Evolutionary conservation across 2,113 vertebrate genomes (phyloP).

Genomic region (Lophius piscatorius): DNA sequence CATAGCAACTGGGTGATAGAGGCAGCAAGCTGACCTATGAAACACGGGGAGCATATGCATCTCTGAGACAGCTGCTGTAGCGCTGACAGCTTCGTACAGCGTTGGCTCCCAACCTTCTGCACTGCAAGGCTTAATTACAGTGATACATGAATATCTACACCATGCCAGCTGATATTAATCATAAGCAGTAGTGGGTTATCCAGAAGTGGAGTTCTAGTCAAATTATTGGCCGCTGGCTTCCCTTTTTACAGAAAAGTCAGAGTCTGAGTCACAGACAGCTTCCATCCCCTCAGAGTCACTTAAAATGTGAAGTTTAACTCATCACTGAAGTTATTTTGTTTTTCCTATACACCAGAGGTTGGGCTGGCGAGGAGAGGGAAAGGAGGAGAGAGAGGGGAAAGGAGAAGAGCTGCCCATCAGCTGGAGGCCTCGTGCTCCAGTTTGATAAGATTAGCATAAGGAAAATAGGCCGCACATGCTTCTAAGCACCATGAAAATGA

Average conservation of each 20-base stretch:
- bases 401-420: constrained; percentile 56
- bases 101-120: constrained; percentile 27
- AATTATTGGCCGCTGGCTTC: constrained; percentile 8
- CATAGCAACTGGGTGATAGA: constrained; percentile 71
- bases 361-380: neutral
- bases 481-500: constrained; percentile 55
- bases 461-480: constrained; percentile 58
- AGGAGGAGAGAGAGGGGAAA: neutral
- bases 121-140: constrained; percentile 49
- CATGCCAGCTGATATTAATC: constrained; percentile 42
- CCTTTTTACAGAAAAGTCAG: constrained; percentile 9
- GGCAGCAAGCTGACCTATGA: constrained; percentile 70
- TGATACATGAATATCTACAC: constrained; percentile 46
- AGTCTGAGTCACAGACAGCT: constrained; percentile 16
- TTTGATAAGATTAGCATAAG: constrained; percentile 78
- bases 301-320: neutral
- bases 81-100: constrained; percentile 39
- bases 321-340: neutral
- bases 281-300: constrained; percentile 1
- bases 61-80: constrained; percentile 40
- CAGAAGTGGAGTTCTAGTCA: constrained; percentile 25
- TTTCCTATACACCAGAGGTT: neutral
- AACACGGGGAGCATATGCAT: constrained; percentile 45
- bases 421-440: constrained; percentile 66
- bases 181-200: constrained; percentile 28